Conservation (phyloP, 2,113 vertebrate species). For the Eleginops maclovinus region DNA sequence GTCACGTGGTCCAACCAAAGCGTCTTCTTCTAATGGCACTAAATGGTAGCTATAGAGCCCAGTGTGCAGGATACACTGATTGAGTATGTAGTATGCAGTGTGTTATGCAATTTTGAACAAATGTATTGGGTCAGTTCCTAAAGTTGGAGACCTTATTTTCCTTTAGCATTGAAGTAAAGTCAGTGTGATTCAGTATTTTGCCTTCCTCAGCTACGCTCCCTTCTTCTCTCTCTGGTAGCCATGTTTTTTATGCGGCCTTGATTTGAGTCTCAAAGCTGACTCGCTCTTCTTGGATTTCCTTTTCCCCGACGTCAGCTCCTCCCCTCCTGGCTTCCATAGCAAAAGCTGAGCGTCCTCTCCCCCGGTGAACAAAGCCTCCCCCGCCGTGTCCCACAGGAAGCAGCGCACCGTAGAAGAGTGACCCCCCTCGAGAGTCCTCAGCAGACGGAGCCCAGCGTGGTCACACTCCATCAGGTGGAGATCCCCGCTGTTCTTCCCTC, state of each 20-base stretch:
- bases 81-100: neutral
- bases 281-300: slow-evolving; percentile 84
- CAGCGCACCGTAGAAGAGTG: slow-evolving; percentile 89
- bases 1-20: neutral
- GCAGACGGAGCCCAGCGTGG: slow-evolving; percentile 70
- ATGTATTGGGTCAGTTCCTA: too few species aligned
- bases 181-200: neutral
- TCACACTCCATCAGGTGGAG: slow-evolving; percentile 88
- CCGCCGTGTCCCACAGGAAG: slow-evolving; percentile 86
- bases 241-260: slow-evolving; percentile 85
- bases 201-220: neutral
- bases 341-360: slow-evolving; percentile 94
- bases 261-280: slow-evolving; percentile 87
- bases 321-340: slow-evolving; percentile 89
- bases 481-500: slow-evolving; percentile 84
- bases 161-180: neutral
- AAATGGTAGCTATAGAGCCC: neutral
- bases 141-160: neutral
- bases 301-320: slow-evolving; percentile 80
- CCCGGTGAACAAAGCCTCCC: slow-evolving; percentile 87
- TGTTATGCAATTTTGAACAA: neutral
- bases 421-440: slow-evolving; percentile 83
- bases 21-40: neutral
- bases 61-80: neutral
- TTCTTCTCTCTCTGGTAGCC: slow-evolving; percentile 77